A percentile compares a stretch with the other conserved stretches of the same genome.
phyloP scores from a whole-genome alignment of 2,888 invertebrate species.

The Aspidapion aeneum region DNA sequence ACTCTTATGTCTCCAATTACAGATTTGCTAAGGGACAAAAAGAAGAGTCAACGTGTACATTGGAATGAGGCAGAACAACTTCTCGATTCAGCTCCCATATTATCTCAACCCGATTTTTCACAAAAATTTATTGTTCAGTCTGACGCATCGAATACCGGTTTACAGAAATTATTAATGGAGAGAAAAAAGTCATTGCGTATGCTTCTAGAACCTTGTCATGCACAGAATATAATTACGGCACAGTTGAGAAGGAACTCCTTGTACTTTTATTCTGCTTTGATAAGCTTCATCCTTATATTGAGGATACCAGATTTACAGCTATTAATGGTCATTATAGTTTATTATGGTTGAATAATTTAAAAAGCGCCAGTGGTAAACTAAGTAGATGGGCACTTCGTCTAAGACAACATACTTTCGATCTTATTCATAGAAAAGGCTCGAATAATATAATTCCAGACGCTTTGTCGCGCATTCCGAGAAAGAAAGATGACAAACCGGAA shows the following conservation, averaged over 20 bases:
- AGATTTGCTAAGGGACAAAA: conserved; percentile 25
- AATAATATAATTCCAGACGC: neutral
- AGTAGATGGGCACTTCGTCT: neutral
- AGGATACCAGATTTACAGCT: neutral
- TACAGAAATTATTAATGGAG: conserved; percentile 11
- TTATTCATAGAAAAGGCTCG: neutral
- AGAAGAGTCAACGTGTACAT: conserved; percentile 22
- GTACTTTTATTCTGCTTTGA: neutral
- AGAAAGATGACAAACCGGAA: too few relatives aligned
- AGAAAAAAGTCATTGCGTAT: conserved; percentile 13
- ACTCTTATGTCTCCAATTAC: conserved; percentile 29
- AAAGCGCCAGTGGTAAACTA: neutral
- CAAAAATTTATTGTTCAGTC: conserved; percentile 24
- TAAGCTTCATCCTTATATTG: neutral
- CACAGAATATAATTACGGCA: neutral
- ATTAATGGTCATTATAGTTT: neutral
- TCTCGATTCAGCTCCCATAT: conserved; percentile 28
- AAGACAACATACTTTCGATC: neutral
- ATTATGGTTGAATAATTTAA: neutral
- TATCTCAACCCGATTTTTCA: conserved; percentile 27
- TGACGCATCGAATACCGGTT: conserved; percentile 32
- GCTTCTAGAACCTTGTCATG: neutral
- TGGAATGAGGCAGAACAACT: conserved; percentile 27
- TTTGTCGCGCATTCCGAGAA: neutral
- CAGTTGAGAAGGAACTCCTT: neutral